Evolutionary conservation across 2,888 invertebrate species (phyloP).

Genomic region (Diaphora mendica): DNA sequence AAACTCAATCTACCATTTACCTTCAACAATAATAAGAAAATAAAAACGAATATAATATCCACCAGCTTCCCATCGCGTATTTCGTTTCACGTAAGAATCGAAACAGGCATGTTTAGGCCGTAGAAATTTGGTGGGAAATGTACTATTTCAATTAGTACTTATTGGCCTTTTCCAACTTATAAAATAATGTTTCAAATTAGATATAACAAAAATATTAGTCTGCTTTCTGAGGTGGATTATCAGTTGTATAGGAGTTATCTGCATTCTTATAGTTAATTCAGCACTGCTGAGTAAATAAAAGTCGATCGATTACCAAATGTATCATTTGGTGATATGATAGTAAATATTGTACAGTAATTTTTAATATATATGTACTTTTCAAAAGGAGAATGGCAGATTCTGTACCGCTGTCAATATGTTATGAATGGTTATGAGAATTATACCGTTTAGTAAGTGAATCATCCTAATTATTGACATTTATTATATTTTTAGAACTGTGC

Average conservation of each 20-base stretch:
- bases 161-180: constrained; percentile 1
- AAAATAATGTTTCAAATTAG: constrained; percentile 19
- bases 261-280: constrained; percentile 25
- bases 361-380: constrained; percentile 40
- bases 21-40: constrained; percentile 23
- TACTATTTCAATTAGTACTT: constrained; percentile 1
- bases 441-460: no score
- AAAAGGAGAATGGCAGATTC: constrained; percentile 8
- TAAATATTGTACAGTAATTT: constrained; percentile 18
- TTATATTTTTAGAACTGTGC: no score
- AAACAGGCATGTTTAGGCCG: constrained; percentile 16
- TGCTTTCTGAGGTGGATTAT: constrained; percentile 36
- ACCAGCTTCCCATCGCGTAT: constrained; percentile 20
- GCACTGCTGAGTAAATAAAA: not conserved
- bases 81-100: constrained; percentile 13
- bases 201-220: constrained; percentile 9
- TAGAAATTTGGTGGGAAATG: constrained; percentile 41
- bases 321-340: not conserved
- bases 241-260: constrained; percentile 24
- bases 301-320: not conserved
- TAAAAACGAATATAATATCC: constrained; percentile 33
- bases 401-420: no score
- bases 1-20: constrained; percentile 33
- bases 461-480: no score
- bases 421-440: no score